These are phyloP conservation scores for Erebia aethiops DNA, from an alignment of 2,888 invertebrate genomes.

Conservation along the genomic window DNA sequence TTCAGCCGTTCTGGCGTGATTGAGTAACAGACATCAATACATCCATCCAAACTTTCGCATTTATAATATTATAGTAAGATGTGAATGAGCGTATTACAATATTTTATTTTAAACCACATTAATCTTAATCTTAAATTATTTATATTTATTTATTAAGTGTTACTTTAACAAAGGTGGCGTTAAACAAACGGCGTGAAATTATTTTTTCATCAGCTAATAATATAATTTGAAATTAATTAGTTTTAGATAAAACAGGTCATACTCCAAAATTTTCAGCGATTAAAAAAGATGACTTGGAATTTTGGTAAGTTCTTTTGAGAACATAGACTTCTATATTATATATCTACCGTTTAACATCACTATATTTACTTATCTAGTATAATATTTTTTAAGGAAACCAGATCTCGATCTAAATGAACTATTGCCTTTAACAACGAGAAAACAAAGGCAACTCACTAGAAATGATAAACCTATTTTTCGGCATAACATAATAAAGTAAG, in stretches of 20 bases:
- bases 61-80: too few relatives aligned
- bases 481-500: neutral
- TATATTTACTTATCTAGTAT: neutral
- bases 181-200: neutral
- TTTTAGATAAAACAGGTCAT: too few relatives aligned
- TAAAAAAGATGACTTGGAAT: constrained; percentile 28
- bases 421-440: neutral
- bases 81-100: neutral
- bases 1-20: too few relatives aligned
- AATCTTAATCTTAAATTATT: neutral
- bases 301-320: constrained; percentile 32
- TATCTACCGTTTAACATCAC: neutral
- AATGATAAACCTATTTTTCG: constrained; percentile 11
- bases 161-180: neutral
- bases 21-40: too few relatives aligned
- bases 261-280: constrained; percentile 20
- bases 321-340: neutral
- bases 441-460: neutral
- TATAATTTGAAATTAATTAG: too few relatives aligned
- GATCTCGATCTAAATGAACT: constrained; percentile 1
- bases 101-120: neutral
- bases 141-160: neutral
- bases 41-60: too few relatives aligned
- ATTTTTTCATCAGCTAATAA: neutral
- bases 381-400: constrained; percentile 17